Evolutionary conservation across 2,888 invertebrate species (phyloP).

Genomic region (Zonitis immaculata): DNA sequence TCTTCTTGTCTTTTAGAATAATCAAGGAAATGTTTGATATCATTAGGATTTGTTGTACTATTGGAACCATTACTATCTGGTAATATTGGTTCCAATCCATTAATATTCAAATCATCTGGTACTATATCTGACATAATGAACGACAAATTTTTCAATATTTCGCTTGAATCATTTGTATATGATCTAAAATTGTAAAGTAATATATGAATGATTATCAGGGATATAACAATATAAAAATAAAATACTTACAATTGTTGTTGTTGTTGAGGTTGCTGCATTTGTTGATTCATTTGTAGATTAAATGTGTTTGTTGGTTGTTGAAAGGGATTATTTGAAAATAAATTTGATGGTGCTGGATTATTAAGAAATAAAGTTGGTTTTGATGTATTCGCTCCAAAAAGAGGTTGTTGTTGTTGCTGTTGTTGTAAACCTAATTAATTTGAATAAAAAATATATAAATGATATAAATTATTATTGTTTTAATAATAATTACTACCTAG

Average conservation of each 20-base stretch:
- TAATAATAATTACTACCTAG: conserved; percentile 18
- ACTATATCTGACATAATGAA: conserved; percentile 35
- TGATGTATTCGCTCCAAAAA: conserved; percentile 51
- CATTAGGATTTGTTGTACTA: conserved; percentile 40
- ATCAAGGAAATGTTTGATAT: conserved; percentile 39
- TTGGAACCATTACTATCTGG: conserved; percentile 16
- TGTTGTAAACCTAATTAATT: conserved; percentile 28
- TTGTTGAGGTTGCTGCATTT: conserved; percentile 28
- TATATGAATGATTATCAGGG: not conserved
- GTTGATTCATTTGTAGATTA: conserved; percentile 24
- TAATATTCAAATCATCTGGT: conserved; percentile 37
- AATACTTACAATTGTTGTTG: conserved; percentile 28
- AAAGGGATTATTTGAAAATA: conserved; percentile 13
- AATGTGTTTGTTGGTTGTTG: conserved; percentile 19
- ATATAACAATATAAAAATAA: conserved; percentile 2
- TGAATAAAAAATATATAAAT: not conserved
- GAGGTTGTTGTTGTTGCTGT: conserved; percentile 25
- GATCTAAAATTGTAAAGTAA: conserved; percentile 22
- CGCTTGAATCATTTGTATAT: conserved; percentile 27
- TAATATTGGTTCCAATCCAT: conserved; percentile 36
- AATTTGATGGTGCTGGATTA: conserved; percentile 28
- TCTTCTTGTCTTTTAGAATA: conserved; percentile 31
- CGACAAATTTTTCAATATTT: conserved; percentile 27
- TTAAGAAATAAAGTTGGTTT: conserved; percentile 56
- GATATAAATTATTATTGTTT: conserved; percentile 11